These are phyloP conservation scores for Melitaea cinxia DNA, from an alignment of 1,140 invertebrate genomes.

Conservation along the genomic window DNA sequence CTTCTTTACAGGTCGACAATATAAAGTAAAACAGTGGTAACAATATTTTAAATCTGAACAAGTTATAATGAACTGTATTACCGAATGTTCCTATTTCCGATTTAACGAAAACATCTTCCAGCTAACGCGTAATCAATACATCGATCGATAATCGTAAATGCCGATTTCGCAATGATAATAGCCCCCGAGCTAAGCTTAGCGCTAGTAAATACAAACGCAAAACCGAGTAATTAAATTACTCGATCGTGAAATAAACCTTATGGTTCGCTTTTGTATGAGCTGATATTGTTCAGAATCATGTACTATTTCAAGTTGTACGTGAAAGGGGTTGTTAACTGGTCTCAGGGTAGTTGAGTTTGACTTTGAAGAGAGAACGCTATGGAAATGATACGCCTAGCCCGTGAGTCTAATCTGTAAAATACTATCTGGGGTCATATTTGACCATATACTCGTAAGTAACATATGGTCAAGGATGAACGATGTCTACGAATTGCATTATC, in stretches of 20 bases:
- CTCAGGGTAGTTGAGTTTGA: neutral
- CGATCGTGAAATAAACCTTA: neutral
- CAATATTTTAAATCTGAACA: too few relatives aligned
- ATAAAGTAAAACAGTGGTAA: too few relatives aligned
- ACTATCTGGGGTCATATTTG: too few relatives aligned
- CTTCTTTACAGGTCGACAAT: too few relatives aligned
- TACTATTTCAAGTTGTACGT: neutral
- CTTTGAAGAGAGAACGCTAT: neutral
- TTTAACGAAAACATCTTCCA: too few relatives aligned
- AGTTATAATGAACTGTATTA: too few relatives aligned
- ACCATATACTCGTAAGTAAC: too few relatives aligned
- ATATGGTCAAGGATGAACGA: too few relatives aligned
- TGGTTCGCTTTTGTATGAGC: neutral
- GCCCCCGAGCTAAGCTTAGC: neutral
- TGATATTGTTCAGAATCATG: neutral
- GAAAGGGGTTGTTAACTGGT: slow-evolving; percentile 1
- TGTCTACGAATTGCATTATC: too few relatives aligned
- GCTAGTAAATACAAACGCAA: neutral
- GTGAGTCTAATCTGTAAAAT: neutral
- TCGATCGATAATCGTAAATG: neutral
- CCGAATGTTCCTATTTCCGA: too few relatives aligned
- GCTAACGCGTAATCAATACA: neutral
- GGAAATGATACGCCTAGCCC: neutral
- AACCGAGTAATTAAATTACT: neutral
- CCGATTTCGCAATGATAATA: neutral